Conservation (phyloP, 2,113 vertebrate genomes). For the Phalacrocorax brasilianus region DNA sequence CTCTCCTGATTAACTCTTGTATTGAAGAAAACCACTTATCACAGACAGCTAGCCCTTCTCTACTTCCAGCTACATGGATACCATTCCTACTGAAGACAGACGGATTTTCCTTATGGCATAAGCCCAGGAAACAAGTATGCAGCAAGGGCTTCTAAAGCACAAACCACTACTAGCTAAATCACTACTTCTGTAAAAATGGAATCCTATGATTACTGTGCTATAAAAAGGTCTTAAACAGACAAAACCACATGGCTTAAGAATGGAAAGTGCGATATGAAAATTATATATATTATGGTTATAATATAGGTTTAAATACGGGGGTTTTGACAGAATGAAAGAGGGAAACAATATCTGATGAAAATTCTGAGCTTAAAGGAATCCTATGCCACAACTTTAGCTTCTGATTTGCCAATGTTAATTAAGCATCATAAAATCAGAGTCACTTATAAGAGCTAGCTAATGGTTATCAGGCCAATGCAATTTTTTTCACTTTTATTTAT, state of each 20-base stretch:
- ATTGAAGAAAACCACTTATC: not conserved
- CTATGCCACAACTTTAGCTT: not conserved
- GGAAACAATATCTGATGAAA: not conserved
- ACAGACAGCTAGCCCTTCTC: not conserved
- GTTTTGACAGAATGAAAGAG: not conserved
- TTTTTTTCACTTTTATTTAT: not conserved
- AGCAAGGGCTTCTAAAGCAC: not conserved
- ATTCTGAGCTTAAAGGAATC: not conserved
- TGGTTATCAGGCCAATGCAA: not conserved
- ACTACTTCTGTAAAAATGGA: not conserved
- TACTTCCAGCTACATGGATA: not conserved
- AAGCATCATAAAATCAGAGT: not conserved
- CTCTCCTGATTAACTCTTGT: not conserved
- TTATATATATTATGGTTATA: not conserved
- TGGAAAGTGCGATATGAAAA: not conserved
- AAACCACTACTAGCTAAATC: not conserved
- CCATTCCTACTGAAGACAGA: not conserved
- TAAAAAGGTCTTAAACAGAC: not conserved
- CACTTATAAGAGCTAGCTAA: not conserved
- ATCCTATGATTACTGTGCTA: not conserved
- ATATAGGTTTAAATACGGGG: not conserved
- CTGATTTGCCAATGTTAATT: not conserved
- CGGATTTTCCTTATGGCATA: not conserved
- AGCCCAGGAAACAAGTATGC: not conserved
- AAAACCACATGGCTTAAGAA: not conserved